A percentile compares a stretch with the other conserved stretches of the same genome.
These are phyloP conservation scores for Steinernema khuongi DNA, from an alignment of 1,140 invertebrate species.

Conservation along the genomic window DNA sequence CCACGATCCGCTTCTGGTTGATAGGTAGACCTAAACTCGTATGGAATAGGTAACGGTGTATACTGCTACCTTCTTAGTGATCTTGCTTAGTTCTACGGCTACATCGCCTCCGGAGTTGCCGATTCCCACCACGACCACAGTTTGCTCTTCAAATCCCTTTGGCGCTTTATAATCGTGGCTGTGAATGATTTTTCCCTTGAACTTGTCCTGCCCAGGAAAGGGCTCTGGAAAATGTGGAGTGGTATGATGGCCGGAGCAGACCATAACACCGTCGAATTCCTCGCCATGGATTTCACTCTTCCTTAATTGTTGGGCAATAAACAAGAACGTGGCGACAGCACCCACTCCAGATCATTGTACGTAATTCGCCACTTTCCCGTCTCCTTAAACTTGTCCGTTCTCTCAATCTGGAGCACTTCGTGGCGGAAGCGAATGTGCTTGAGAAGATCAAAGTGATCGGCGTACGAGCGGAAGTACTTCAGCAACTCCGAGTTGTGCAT, in stretches of 20 bases:
- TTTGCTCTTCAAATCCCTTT: conserved; percentile 58
- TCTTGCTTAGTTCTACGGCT: conserved; percentile 61
- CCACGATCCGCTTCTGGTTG: conserved; percentile 59
- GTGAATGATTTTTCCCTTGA: conserved; percentile 61
- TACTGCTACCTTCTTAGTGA: conserved; percentile 59
- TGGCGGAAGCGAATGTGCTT: conserved; percentile 48
- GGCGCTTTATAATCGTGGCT: conserved; percentile 59
- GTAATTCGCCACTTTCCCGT: conserved; percentile 51
- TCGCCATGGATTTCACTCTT: conserved; percentile 36
- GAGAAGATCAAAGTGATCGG: conserved; percentile 58
- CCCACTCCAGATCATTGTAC: conserved; percentile 35
- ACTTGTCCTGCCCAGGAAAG: conserved; percentile 55
- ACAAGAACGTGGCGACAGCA: background rate
- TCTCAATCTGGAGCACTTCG: conserved; percentile 30
- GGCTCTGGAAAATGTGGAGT: conserved; percentile 47
- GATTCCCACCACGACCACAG: conserved; percentile 61
- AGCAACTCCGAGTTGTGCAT: conserved; percentile 60
- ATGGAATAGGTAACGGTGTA: background rate
- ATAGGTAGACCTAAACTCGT: conserved; percentile 54
- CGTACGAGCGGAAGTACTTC: conserved; percentile 61
- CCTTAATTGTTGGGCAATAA: conserved; percentile 27
- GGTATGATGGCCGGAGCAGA: conserved; percentile 58
- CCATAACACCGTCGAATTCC: conserved; percentile 59
- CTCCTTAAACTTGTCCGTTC: conserved; percentile 29
- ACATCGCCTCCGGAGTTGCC: conserved; percentile 64